A percentile compares a stretch with the other conserved stretches of the same genome.
These are phyloP conservation scores for Lethenteron reissneri DNA, from an alignment of 2,113 vertebrate genomes.

Conservation along the genomic window DNA sequence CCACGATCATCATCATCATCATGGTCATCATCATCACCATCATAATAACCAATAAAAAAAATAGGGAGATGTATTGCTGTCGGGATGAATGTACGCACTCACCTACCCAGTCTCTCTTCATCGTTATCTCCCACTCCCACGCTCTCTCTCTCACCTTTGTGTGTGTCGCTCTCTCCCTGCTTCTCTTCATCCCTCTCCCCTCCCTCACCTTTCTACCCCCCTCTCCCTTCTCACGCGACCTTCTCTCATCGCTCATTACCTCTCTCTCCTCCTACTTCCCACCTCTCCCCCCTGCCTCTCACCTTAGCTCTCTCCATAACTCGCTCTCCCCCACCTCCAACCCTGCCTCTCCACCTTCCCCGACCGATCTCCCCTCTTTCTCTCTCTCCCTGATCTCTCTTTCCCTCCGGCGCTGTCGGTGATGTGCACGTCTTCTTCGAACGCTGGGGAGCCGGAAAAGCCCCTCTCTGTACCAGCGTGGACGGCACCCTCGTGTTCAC, in stretches of 20 bases:
- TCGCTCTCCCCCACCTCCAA: background rate
- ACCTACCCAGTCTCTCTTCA: too few relatives aligned
- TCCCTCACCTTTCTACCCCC: background rate
- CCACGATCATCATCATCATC: too few relatives aligned
- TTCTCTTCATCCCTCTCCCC: background rate
- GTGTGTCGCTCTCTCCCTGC: background rate
- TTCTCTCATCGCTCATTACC: background rate
- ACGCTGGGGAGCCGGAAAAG: too few relatives aligned
- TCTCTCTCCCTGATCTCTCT: background rate
- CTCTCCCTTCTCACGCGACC: background rate
- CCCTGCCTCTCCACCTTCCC: background rate
- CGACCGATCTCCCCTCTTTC: background rate
- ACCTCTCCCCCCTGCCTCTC: background rate
- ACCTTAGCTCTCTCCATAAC: background rate
- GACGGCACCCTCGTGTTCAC: too few relatives aligned
- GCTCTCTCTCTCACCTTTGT: background rate
- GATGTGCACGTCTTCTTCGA: too few relatives aligned
- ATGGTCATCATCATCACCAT: too few relatives aligned
- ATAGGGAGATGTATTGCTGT: too few relatives aligned
- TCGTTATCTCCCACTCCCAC: background rate
- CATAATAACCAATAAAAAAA: too few relatives aligned
- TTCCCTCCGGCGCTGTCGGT: too few relatives aligned
- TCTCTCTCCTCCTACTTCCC: conserved; percentile 2
- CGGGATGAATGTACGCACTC: too few relatives aligned
- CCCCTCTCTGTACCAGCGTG: too few relatives aligned